Conservation (phyloP, 2,797 vertebrate species). For the Gadopsis marmoratus region DNA sequence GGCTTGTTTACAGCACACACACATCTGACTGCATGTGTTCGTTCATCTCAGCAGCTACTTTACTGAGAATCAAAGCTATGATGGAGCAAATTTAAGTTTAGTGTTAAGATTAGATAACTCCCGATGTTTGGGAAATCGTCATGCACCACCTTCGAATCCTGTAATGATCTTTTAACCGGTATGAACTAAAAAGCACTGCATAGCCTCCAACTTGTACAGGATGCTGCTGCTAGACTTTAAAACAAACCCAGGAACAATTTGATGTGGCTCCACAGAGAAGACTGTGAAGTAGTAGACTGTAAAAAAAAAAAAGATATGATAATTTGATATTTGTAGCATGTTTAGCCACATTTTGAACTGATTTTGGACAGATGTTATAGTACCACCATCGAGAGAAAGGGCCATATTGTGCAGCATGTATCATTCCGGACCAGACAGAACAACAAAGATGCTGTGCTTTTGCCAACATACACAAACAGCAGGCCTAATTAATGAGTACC, state of each 20-base stretch:
- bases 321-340: background rate
- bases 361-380: background rate
- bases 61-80: background rate
- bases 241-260: background rate
- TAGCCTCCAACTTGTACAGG: background rate
- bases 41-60: background rate
- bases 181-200: background rate
- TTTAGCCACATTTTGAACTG: background rate
- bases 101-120: background rate
- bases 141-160: background rate
- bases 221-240: background rate
- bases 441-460: background rate
- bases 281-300: background rate
- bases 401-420: background rate
- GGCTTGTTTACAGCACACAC: background rate
- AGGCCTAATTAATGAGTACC: conserved; percentile 6
- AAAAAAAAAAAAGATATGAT: background rate
- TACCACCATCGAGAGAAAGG: background rate
- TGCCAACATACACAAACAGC: conserved; percentile 14
- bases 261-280: background rate
- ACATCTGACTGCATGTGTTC: background rate
- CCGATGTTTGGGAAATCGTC: background rate
- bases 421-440: background rate
- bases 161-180: background rate
- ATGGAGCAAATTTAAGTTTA: background rate